These are phyloP conservation scores for Anthrax anthrax DNA, from an alignment of 2,888 invertebrate species.

Conservation along the genomic window DNA sequence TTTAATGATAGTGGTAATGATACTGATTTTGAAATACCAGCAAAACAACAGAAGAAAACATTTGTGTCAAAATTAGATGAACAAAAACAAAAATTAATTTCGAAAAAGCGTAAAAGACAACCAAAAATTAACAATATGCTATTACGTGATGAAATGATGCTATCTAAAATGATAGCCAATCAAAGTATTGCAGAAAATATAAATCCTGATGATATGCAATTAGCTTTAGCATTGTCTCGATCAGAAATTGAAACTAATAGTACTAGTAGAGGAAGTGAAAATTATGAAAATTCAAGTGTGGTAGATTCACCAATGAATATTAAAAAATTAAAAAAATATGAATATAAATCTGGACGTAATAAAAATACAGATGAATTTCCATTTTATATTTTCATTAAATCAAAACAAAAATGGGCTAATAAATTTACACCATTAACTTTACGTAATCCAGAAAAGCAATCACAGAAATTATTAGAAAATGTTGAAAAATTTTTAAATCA, in stretches of 20 bases:
- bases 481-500: slow-evolving; percentile 18
- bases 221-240: slow-evolving; percentile 52
- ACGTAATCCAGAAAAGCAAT: slow-evolving; percentile 21
- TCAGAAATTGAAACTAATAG: slow-evolving; percentile 32
- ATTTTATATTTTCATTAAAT: neutral
- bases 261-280: neutral
- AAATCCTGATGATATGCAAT: slow-evolving; percentile 48
- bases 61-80: neutral
- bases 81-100: neutral
- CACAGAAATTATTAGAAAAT: slow-evolving; percentile 18
- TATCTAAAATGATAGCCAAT: slow-evolving; percentile 26
- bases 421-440: slow-evolving; percentile 30
- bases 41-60: neutral
- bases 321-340: slow-evolving; percentile 45
- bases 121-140: slow-evolving; percentile 26
- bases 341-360: slow-evolving; percentile 34
- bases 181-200: slow-evolving; percentile 37
- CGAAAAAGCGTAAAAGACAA: slow-evolving; percentile 18
- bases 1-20: neutral
- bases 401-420: slow-evolving; percentile 28
- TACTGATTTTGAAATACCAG: slow-evolving; percentile 3
- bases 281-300: neutral
- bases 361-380: neutral
- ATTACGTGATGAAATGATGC: slow-evolving; percentile 26
- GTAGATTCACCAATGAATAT: slow-evolving; percentile 28